These are phyloP conservation scores for Lindbergichthys nudifrons DNA, from an alignment of 2,797 vertebrate species.

Conservation along the genomic window DNA sequence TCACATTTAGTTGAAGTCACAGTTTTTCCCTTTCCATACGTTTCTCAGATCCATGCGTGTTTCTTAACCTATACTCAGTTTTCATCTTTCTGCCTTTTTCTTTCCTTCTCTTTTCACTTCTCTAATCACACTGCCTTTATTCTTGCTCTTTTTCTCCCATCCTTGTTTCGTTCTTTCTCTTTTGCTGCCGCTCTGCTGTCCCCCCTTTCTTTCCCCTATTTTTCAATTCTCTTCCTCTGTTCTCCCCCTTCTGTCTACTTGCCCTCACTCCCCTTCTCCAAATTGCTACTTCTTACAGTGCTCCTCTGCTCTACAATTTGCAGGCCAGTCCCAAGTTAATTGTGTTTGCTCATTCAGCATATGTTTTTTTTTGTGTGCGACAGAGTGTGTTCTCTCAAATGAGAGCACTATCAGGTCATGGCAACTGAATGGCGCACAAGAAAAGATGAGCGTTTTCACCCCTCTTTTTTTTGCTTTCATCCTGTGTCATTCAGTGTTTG, in stretches of 20 bases:
- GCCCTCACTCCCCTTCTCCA: constrained; percentile 17
- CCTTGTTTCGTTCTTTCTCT: neutral
- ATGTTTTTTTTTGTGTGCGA: constrained; percentile 23
- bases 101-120: neutral
- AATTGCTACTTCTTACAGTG: constrained; percentile 32
- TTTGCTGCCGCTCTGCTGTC: neutral
- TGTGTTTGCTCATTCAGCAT: constrained; percentile 66
- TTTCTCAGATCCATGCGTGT: neutral
- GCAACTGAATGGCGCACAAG: constrained; percentile 39
- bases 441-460: constrained; percentile 46
- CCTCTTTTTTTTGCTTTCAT: constrained; percentile 9
- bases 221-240: neutral
- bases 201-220: neutral
- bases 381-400: constrained; percentile 17
- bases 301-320: constrained; percentile 50
- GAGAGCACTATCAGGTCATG: constrained; percentile 45
- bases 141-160: neutral
- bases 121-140: constrained; percentile 12
- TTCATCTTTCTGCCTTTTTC: neutral
- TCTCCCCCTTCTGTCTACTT: neutral
- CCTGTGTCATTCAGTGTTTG: constrained; percentile 53
- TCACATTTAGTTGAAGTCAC: too few relatives aligned
- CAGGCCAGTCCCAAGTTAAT: constrained; percentile 66
- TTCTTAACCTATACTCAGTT: too few relatives aligned
- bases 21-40: neutral